These are phyloP conservation scores for Synanceia verrucosa DNA, from an alignment of 2,797 vertebrate genomes.

Conservation along the genomic window DNA sequence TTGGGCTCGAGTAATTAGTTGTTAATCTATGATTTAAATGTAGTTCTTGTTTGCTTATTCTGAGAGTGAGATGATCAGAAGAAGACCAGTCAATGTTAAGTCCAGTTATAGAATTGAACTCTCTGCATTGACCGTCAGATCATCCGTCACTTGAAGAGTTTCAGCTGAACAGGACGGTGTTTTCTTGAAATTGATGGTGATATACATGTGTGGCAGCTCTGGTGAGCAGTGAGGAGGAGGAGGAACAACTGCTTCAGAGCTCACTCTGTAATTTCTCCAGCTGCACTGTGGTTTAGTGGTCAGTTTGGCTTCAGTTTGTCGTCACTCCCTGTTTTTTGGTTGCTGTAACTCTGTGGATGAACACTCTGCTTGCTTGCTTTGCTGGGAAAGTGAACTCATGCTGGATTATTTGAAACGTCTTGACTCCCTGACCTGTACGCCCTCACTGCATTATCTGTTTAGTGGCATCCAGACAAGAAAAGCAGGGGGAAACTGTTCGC, in stretches of 20 bases:
- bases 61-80: neutral
- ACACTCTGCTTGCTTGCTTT: neutral
- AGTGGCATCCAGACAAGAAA: neutral
- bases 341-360: neutral
- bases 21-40: neutral
- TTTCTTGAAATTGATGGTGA: neutral
- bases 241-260: neutral
- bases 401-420: neutral
- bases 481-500: neutral
- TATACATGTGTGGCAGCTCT: neutral
- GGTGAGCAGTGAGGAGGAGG: neutral
- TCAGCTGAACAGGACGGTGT: neutral
- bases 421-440: neutral
- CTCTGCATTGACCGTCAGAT: neutral
- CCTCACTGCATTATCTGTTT: neutral
- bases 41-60: neutral
- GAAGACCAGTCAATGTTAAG: neutral
- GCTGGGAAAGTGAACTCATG: neutral
- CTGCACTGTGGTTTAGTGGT: slow-evolving; percentile 16
- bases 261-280: slow-evolving; percentile 13
- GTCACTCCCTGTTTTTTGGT: slow-evolving; percentile 2
- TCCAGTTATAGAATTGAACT: no score
- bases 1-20: neutral
- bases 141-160: neutral
- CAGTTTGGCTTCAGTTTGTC: neutral